Percentiles rank a stretch among this genome's conserved stretches.
Conservation (phyloP, 2,888 invertebrate genomes). For the Blastobasis adustella region DNA sequence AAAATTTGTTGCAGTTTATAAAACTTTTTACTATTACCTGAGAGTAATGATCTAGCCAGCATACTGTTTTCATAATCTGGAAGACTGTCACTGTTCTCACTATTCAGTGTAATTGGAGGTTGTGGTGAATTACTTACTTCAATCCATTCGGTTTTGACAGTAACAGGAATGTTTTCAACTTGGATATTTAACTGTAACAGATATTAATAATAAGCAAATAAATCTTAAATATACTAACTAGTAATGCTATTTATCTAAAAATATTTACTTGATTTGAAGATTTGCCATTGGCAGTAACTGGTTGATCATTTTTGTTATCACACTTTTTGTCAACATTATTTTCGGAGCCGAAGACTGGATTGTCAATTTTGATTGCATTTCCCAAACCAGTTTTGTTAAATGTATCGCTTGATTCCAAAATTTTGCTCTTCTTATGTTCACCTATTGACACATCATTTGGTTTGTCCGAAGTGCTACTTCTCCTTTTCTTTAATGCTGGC, state of each 20-base stretch:
- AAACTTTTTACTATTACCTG: constrained; percentile 38
- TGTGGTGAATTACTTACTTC: constrained; percentile 49
- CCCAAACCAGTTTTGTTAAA: constrained; percentile 48
- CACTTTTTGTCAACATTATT: constrained; percentile 53
- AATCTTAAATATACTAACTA: too few species aligned
- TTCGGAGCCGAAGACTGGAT: constrained; percentile 36
- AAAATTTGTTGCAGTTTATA: not conserved
- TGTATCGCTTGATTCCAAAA: constrained; percentile 55
- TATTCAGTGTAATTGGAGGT: constrained; percentile 34
- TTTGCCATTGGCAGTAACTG: constrained; percentile 56
- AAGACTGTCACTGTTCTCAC: constrained; percentile 63
- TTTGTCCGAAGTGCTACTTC: constrained; percentile 67
- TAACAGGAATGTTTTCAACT: constrained; percentile 39
- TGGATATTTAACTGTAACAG: not conserved
- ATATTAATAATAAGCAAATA: not conserved
- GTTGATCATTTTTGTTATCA: constrained; percentile 42
- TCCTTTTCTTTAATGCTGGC: constrained; percentile 58
- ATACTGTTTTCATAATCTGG: constrained; percentile 72
- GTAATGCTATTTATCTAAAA: not conserved
- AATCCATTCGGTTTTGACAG: constrained; percentile 54
- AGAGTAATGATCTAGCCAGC: constrained; percentile 67
- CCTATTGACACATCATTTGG: constrained; percentile 51
- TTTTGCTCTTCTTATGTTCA: constrained; percentile 55
- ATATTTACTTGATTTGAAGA: constrained; percentile 36
- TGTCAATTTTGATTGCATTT: constrained; percentile 43